Evolutionary conservation across 2,888 invertebrate species (phyloP).

Genomic region (Bombylius discolor): DNA sequence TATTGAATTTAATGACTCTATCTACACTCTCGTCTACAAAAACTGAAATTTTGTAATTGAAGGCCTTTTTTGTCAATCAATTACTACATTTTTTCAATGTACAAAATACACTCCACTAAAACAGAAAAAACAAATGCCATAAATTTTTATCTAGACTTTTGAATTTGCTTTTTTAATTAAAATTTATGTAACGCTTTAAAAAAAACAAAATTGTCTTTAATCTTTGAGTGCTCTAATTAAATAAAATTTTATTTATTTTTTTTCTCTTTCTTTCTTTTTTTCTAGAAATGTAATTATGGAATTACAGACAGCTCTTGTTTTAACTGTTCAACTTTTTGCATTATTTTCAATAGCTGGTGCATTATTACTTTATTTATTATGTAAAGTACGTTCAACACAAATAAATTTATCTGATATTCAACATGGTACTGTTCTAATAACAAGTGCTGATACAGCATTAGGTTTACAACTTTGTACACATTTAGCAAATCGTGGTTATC

Average conservation of each 20-base stretch:
- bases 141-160: too few relatives aligned
- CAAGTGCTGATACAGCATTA: conserved; percentile 66
- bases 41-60: too few relatives aligned
- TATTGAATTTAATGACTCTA: too few relatives aligned
- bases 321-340: conserved; percentile 68
- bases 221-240: too few relatives aligned
- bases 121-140: too few relatives aligned
- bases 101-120: too few relatives aligned
- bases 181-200: too few relatives aligned
- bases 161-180: too few relatives aligned
- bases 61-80: too few relatives aligned
- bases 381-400: conserved; percentile 54
- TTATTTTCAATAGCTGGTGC: conserved; percentile 75
- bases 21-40: too few relatives aligned
- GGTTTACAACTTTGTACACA: conserved; percentile 65
- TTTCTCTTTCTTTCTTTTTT: neutral
- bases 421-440: conserved; percentile 61
- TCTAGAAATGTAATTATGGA: conserved; percentile 50
- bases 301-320: conserved; percentile 63
- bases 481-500: conserved; percentile 56
- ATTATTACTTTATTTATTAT: conserved; percentile 59
- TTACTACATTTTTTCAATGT: too few relatives aligned
- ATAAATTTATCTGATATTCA: conserved; percentile 37
- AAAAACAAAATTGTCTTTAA: too few relatives aligned
- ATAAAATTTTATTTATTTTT: neutral